Evolutionary conservation across 2,797 vertebrate genomes (phyloP), one percentile per base, ranked within the genome.

Genomic region (Dipus sagitta): DNA sequence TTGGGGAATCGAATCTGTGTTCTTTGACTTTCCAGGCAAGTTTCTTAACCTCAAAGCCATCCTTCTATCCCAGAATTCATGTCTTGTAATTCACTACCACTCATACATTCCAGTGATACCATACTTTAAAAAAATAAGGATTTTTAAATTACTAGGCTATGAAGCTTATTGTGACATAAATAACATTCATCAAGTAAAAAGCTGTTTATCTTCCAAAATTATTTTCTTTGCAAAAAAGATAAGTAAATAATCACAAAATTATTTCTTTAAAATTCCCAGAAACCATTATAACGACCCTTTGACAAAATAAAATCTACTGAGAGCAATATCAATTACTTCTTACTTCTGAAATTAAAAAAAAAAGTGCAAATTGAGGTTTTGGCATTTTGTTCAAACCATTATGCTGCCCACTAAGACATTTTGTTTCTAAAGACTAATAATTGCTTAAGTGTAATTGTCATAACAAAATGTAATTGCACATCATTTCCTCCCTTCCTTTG

Each of bases 281-380:
- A 67, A 86, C 13, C 20, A 67, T 30, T 85, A 2, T 30, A 87
- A 54, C 70, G 24, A 77, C 65, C 15, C 71, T 77, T 86, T 52
- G 72, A 24, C 11, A 47, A 86, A 88, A 60, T 42, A 71, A 82
- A 60, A 91, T 68, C 34, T 28, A 85, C 9, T 30, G 24, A 23
- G 3, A 65, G 54, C 79, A n/a, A 3, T 79, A 94, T 92, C 34
- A 90, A 78, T 82, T 58, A 18, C 32, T 62, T 88, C 34, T 67
- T 23, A 75, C 26, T 71, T 92, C 11, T 74, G 60, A 93, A 94
- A 76, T 67, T 62, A 15, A 47, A 47, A 47, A 52, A 76, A 71
- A 58, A 92, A 86, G 23, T 70, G 60, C 67, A 88, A 81, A 86
- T 4, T 34, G 23, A 70, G 9, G 60, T 64, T 92, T 38, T 2